A percentile compares a stretch with the other conserved stretches of the same genome.
phyloP scores from a whole-genome alignment of 2,113 vertebrate genomes.

The Nerophis ophidion region DNA sequence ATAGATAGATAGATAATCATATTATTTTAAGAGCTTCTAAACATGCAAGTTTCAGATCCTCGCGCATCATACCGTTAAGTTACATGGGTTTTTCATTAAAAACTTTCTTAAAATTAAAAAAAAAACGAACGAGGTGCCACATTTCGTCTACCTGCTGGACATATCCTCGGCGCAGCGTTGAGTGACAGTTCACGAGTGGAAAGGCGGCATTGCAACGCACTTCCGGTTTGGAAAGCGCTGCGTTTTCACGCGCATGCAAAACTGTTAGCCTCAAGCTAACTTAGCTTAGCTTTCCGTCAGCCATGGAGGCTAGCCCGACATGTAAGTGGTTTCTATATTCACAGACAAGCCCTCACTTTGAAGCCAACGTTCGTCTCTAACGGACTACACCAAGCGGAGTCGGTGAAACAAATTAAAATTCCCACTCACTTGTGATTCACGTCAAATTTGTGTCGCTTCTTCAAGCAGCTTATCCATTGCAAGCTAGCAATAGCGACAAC shows the following conservation, averaged over 20 bases:
- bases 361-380: background rate
- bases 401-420: background rate
- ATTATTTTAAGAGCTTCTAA: too few relatives aligned
- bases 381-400: background rate
- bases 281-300: background rate
- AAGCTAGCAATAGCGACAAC: background rate
- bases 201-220: background rate
- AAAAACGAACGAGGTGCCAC: background rate
- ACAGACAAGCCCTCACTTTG: background rate
- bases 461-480: background rate
- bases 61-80: too few relatives aligned
- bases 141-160: background rate
- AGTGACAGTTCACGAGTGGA: background rate
- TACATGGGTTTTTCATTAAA: background rate
- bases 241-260: too few relatives aligned
- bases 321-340: too few relatives aligned
- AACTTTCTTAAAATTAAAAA: background rate
- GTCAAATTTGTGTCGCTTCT: background rate
- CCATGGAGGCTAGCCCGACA: too few relatives aligned
- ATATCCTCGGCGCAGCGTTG: background rate
- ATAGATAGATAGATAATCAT: too few relatives aligned
- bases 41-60: too few relatives aligned
- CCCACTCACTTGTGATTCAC: slow-evolving; percentile 3
- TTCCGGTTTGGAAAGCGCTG: background rate
- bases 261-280: background rate